Evolutionary conservation across 2,113 vertebrate species (phyloP).

Genomic region (Phrynosoma platyrhinos): DNA sequence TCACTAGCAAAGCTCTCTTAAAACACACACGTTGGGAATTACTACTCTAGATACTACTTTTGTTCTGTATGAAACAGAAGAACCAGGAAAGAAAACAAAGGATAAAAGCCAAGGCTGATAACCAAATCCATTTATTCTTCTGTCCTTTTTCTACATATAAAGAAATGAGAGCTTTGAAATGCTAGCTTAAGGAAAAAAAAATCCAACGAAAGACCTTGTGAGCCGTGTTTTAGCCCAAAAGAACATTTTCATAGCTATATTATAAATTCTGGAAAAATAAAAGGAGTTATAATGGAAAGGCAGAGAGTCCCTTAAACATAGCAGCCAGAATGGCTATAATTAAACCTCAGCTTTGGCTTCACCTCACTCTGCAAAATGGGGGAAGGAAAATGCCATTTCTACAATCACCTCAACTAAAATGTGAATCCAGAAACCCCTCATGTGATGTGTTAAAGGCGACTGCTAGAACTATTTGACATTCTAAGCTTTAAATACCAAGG

Average conservation of each 20-base stretch:
- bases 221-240: conserved; percentile 75
- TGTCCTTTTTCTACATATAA: background rate
- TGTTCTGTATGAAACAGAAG: conserved; percentile 36
- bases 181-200: conserved; percentile 64
- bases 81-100: conserved; percentile 38
- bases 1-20: background rate
- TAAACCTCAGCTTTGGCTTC: conserved; percentile 79
- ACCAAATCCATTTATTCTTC: conserved; percentile 2
- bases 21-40: background rate
- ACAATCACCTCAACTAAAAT: conserved; percentile 71
- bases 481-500: conserved; percentile 74
- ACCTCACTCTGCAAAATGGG: conserved; percentile 67
- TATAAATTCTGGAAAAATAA: conserved; percentile 76
- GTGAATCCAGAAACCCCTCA: conserved; percentile 61
- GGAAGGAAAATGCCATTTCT: conserved; percentile 69
- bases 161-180: conserved; percentile 38
- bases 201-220: conserved; percentile 56
- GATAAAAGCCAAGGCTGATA: conserved; percentile 20
- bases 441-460: conserved; percentile 68
- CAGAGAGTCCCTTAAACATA: conserved; percentile 77
- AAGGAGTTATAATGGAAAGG: conserved; percentile 76
- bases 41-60: background rate
- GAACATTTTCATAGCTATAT: conserved; percentile 76
- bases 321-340: conserved; percentile 77
- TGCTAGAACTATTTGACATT: conserved; percentile 73